These are phyloP conservation scores for Pterocles orientalis DNA, from an alignment of 2,113 vertebrate genomes.

Conservation along the genomic window DNA sequence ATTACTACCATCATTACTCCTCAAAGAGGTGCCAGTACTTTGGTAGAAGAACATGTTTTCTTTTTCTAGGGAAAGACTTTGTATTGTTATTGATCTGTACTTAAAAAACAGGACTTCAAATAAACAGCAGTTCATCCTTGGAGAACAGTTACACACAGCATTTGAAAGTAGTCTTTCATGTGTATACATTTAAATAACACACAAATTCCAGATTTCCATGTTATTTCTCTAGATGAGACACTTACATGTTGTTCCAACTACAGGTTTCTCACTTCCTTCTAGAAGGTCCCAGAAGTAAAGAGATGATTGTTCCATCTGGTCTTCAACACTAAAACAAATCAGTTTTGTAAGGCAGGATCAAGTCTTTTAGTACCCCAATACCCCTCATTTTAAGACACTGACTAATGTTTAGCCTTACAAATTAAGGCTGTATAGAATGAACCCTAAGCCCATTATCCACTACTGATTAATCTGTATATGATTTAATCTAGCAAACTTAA, in stretches of 20 bases:
- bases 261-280: constrained; percentile 89
- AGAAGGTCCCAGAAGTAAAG: constrained; percentile 88
- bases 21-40: background rate
- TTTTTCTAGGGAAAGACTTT: background rate
- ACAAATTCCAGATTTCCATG: background rate
- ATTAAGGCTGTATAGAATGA: background rate
- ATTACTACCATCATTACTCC: background rate
- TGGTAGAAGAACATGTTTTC: background rate
- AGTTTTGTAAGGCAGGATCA: background rate
- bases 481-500: background rate
- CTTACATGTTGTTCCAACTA: constrained; percentile 94
- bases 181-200: background rate
- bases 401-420: background rate
- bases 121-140: background rate
- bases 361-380: background rate
- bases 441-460: background rate
- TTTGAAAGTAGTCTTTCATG: background rate
- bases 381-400: background rate
- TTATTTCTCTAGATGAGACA: background rate
- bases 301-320: constrained; percentile 90
- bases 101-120: background rate
- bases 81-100: background rate
- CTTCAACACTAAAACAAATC: constrained; percentile 76
- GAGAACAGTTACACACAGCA: background rate
- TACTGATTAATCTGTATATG: background rate